Evolutionary conservation across 2,888 invertebrate genomes (phyloP).

Genomic region (Copidosoma aretas): DNA sequence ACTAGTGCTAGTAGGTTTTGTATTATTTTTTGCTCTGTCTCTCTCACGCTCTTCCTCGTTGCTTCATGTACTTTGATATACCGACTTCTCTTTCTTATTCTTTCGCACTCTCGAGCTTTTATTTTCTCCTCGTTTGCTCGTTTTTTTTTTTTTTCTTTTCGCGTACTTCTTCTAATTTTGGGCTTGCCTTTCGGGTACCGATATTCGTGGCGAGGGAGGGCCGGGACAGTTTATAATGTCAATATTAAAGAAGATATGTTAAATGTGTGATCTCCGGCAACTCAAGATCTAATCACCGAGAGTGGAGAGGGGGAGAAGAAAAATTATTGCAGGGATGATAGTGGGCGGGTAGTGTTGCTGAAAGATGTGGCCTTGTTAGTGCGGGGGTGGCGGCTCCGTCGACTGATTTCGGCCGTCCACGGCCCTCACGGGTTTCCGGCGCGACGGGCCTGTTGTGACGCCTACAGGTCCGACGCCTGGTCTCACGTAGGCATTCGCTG

Average conservation of each 20-base stretch:
- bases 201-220: no score
- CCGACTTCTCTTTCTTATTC: conserved; percentile 1
- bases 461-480: conserved; percentile 60
- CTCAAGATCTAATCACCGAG: conserved; percentile 8
- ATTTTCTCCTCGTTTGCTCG: conserved; percentile 14
- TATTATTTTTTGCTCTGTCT: conserved; percentile 28
- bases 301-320: conserved; percentile 4
- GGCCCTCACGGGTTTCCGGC: conserved; percentile 63
- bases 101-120: conserved; percentile 2
- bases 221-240: background rate
- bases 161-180: no score
- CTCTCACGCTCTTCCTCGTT: conserved; percentile 20
- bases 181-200: no score
- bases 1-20: conserved; percentile 61
- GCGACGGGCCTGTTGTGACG: conserved; percentile 59
- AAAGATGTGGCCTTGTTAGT: conserved; percentile 57
- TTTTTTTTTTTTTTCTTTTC: conserved; percentile 29
- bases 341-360: conserved; percentile 25
- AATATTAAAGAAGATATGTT: background rate
- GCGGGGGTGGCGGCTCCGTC: conserved; percentile 63
- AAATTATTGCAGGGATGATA: background rate
- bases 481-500: conserved; percentile 55
- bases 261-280: conserved; percentile 2
- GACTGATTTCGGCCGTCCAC: conserved; percentile 63
- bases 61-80: background rate